Evolutionary conservation across 1,140 invertebrate species (phyloP).

Genomic region (Hycleus phaleratus): DNA sequence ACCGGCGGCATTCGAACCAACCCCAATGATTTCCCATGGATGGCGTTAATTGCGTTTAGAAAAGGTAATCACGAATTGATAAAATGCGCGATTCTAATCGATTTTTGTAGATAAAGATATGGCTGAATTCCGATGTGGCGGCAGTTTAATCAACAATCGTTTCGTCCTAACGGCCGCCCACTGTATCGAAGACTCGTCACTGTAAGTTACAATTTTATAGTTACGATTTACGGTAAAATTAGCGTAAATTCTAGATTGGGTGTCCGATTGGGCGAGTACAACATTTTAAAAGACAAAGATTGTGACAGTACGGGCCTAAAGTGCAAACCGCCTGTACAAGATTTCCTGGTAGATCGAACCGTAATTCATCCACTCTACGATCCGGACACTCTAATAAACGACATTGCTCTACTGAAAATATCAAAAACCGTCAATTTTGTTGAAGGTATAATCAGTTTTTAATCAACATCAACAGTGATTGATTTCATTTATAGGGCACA

Average conservation of each 20-base stretch:
- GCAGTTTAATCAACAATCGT: slow-evolving; percentile 46
- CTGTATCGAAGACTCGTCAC: slow-evolving; percentile 38
- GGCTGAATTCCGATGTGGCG: slow-evolving; percentile 48
- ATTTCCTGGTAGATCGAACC: slow-evolving; percentile 32
- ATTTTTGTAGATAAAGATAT: background rate
- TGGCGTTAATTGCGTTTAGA: slow-evolving; percentile 41
- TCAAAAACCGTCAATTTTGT: slow-evolving; percentile 20
- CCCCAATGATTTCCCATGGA: slow-evolving; percentile 47
- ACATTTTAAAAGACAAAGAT: slow-evolving; percentile 32
- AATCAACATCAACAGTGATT: slow-evolving; percentile 3
- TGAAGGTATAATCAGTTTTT: slow-evolving; percentile 11
- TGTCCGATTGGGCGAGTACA: slow-evolving; percentile 35
- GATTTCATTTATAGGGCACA: slow-evolving; percentile 32
- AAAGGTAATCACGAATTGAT: slow-evolving; percentile 17
- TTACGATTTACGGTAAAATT: background rate
- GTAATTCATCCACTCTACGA: slow-evolving; percentile 41
- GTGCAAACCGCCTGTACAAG: slow-evolving; percentile 32
- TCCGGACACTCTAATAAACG: slow-evolving; percentile 40
- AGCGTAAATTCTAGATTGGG: slow-evolving; percentile 21
- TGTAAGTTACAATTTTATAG: slow-evolving; percentile 32
- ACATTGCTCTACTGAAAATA: slow-evolving; percentile 43
- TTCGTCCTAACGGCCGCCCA: slow-evolving; percentile 50
- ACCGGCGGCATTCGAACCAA: slow-evolving; percentile 42
- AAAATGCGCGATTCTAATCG: too few relatives aligned
- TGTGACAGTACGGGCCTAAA: slow-evolving; percentile 24